phyloP scores from a whole-genome alignment of 2,113 vertebrate species.

The Rana temporaria region DNA sequence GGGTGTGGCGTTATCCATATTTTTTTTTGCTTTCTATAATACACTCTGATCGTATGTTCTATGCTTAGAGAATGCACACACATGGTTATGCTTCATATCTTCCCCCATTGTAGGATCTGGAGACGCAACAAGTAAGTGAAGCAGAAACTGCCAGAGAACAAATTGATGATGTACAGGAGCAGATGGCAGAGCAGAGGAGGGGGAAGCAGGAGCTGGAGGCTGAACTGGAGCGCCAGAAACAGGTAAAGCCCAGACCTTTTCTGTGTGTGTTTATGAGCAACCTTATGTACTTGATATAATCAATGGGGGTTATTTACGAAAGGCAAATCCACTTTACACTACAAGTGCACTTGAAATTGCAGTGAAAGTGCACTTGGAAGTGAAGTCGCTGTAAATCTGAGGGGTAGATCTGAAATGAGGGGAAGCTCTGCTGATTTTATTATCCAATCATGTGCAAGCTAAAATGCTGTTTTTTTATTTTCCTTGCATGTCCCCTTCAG shows the following conservation, averaged over 20 bases:
- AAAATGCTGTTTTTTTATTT: too few relatives aligned
- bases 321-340: too few relatives aligned
- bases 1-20: too few relatives aligned
- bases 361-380: too few relatives aligned
- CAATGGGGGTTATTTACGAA: too few relatives aligned
- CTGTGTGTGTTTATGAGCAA: neutral
- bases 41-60: neutral
- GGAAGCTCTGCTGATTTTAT: too few relatives aligned
- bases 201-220: slow-evolving; percentile 88
- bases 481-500: too few relatives aligned
- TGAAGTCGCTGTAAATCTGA: too few relatives aligned
- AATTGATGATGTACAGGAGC: slow-evolving; percentile 85
- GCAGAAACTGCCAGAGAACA: slow-evolving; percentile 88
- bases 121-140: slow-evolving; percentile 87
- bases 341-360: too few relatives aligned
- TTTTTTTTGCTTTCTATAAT: neutral
- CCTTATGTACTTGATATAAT: neutral
- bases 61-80: neutral
- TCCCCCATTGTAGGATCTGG: slow-evolving; percentile 80
- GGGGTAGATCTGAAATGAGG: too few relatives aligned
- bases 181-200: slow-evolving; percentile 75
- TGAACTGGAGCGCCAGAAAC: slow-evolving; percentile 91
- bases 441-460: too few relatives aligned
- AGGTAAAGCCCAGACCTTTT: slow-evolving; percentile 69
- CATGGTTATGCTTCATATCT: neutral